phyloP scores from a whole-genome alignment of 2,797 vertebrate species.

The Centropyge bicolor region DNA sequence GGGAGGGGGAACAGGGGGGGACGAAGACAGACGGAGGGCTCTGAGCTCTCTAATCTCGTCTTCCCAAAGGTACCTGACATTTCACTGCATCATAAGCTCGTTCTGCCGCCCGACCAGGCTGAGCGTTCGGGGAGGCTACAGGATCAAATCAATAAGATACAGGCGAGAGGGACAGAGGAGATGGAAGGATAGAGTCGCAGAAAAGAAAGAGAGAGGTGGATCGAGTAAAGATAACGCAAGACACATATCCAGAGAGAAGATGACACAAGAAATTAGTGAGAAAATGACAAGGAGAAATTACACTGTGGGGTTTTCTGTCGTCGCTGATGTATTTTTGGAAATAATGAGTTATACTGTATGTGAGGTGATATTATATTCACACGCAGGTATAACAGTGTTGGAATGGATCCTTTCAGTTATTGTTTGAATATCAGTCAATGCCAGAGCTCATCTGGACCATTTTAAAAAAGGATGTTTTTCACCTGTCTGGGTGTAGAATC shows the following conservation, averaged over 20 bases:
- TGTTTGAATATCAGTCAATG: constrained; percentile 32
- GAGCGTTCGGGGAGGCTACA: constrained; percentile 32
- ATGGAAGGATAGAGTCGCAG: constrained; percentile 27
- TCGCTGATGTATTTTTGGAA: constrained; percentile 31
- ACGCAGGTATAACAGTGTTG: neutral
- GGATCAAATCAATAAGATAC: constrained; percentile 66
- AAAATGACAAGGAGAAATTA: constrained; percentile 12
- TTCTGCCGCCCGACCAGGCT: constrained; percentile 43
- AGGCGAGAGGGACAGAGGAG: constrained; percentile 33
- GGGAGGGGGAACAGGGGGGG: neutral
- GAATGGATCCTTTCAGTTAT: constrained; percentile 18
- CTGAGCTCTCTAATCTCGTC: constrained; percentile 66
- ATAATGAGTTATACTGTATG: constrained; percentile 10
- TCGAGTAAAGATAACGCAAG: constrained; percentile 10
- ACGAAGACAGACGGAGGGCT: constrained; percentile 37
- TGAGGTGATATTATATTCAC: constrained; percentile 23
- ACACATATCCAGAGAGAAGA: neutral
- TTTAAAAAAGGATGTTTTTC: constrained; percentile 31
- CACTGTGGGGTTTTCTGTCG: neutral
- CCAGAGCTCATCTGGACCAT: constrained; percentile 22
- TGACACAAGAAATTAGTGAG: constrained; percentile 30
- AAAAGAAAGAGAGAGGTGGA: constrained; percentile 8
- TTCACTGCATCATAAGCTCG: constrained; percentile 68
- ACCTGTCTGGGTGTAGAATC: constrained; percentile 26
- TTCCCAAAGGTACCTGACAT: constrained; percentile 73